phyloP scores from a whole-genome alignment of 2,113 vertebrate genomes.

The Tinamus guttatus region DNA sequence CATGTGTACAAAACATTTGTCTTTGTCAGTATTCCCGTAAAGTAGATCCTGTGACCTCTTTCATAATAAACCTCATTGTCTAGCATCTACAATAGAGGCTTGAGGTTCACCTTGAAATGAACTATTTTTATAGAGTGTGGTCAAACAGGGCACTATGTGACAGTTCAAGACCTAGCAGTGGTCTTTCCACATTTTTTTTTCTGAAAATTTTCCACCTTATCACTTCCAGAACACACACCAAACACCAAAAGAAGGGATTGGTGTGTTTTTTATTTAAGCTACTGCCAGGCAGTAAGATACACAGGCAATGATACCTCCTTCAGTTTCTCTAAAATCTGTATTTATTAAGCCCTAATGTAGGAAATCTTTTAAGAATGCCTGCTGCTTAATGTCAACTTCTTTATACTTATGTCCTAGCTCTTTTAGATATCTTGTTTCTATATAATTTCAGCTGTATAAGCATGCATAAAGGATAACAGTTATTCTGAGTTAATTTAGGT shows the following conservation, averaged over 20 bases:
- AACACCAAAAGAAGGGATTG: not conserved
- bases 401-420: not conserved
- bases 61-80: slow-evolving; percentile 64
- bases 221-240: not conserved
- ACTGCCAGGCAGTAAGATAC: not conserved
- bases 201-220: not conserved
- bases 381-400: not conserved
- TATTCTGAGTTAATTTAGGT: not conserved
- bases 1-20: slow-evolving; percentile 70
- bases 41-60: slow-evolving; percentile 69
- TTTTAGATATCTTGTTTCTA: not conserved
- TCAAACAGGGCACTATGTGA: slow-evolving; percentile 36
- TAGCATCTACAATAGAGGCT: slow-evolving; percentile 59
- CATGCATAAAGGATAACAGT: not conserved
- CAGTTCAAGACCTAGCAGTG: not conserved
- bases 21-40: slow-evolving; percentile 65
- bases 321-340: not conserved
- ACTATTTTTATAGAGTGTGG: slow-evolving; percentile 44
- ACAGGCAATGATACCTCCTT: not conserved
- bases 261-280: not conserved
- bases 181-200: not conserved
- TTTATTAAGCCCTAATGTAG: not conserved
- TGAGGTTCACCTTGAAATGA: slow-evolving; percentile 66
- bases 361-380: not conserved
- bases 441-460: not conserved